Evolutionary conservation across 1,140 invertebrate species (phyloP).

Genomic region (Aradophagus sp.): DNA sequence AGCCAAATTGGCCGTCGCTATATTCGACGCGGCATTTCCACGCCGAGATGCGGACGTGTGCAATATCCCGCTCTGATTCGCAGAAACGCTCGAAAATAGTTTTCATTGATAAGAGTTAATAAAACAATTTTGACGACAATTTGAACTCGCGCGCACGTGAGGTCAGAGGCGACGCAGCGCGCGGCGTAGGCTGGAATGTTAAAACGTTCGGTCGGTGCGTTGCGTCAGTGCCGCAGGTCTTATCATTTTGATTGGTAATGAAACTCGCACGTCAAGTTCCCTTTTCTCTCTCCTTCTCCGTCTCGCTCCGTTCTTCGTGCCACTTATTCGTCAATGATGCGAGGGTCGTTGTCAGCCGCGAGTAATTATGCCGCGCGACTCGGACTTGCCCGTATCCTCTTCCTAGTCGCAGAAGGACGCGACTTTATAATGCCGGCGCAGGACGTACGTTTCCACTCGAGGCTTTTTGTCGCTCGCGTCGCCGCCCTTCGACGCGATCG

Average conservation of each 20-base stretch:
- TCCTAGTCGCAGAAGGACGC: too few species aligned
- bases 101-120: constrained; percentile 27
- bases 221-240: constrained; percentile 45
- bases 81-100: constrained; percentile 9
- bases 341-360: constrained; percentile 58
- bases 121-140: constrained; percentile 33
- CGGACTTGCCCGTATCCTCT: too few species aligned
- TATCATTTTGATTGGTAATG: constrained; percentile 55
- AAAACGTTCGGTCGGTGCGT: constrained; percentile 40
- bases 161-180: constrained; percentile 28
- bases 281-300: too few species aligned
- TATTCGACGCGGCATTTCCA: too few species aligned
- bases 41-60: too few species aligned
- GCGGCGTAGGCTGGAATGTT: constrained; percentile 32
- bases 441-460: too few species aligned
- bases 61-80: not conserved
- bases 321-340: constrained; percentile 55
- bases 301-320: constrained; percentile 53
- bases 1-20: too few species aligned
- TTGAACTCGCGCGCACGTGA: constrained; percentile 45
- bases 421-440: too few species aligned
- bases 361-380: constrained; percentile 53
- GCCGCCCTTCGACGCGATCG: too few species aligned
- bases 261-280: constrained; percentile 52
- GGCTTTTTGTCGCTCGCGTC: too few species aligned